Evolutionary conservation across 1,140 invertebrate species (phyloP), one percentile per base, ranked within the genome.

Genomic region (Drosophila sp.): DNA sequence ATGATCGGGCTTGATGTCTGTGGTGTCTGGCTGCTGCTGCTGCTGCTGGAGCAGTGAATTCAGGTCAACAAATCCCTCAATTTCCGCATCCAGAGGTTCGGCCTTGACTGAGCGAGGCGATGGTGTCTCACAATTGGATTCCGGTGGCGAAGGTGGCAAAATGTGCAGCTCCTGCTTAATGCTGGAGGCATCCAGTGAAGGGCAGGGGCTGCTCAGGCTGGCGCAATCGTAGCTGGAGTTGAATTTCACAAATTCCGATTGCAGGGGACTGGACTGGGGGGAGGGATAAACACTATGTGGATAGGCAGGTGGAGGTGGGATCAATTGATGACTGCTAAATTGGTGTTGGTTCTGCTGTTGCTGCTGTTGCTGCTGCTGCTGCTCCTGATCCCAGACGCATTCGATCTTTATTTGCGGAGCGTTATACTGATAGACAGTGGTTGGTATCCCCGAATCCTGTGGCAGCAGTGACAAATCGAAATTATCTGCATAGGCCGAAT

Each of bases 381-480:
- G 70, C 35, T 75, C 63, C 1, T 76, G 72, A 23, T 87, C 83
- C 90, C 90, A 91, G 38, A 76, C 80, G 50, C 80, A 73, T 69
- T 91, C 90, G 65, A 91, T 78, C 79, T 91, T 91, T 23, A 91
- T 91, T 72, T 91, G 77, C 8, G 91, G 91, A 1, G 85, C 72
- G 84, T 90, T 90, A 58, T 90, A 91, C 67, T 91, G 80, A 27
- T 79, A 91, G 4, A 91, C 90, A 3, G 84, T 91, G 17, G 90
- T 91, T 23, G 90, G 90, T 80, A 91, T 91, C 58, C 75, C 75
- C 11, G 80, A 73, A 41, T 90, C 93, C 80, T 94, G 93, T 71
- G 96, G 95, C 72, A 97, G 93, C 30, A 97, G 93, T 35, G 96
- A 97, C 80, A 96, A 90, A 91, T 96, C 95, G 87, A 96, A 96